Percentiles rank a stretch among this genome's conserved stretches.
These are phyloP conservation scores for Actinopyga echinites DNA, from an alignment of 53 echinoderm and acorn worm species.

Conservation along the genomic window DNA sequence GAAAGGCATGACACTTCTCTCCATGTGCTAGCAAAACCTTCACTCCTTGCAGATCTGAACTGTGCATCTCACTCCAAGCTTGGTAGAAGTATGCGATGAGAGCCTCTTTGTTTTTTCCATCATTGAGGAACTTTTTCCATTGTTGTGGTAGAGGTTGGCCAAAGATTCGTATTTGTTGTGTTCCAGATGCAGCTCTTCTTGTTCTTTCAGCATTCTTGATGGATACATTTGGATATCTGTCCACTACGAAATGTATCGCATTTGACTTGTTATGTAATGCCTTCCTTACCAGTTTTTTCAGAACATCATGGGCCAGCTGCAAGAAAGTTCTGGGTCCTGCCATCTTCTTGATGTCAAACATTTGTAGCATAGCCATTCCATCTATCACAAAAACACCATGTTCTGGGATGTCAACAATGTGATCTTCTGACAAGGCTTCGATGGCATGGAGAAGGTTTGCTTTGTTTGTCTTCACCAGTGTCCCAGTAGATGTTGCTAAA, in stretches of 20 bases:
- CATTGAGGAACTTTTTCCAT: background rate
- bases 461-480: slow-evolving; percentile 55
- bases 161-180: background rate
- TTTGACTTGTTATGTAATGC: slow-evolving; percentile 13
- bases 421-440: slow-evolving; percentile 3
- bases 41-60: background rate
- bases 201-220: slow-evolving; percentile 51
- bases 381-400: slow-evolving; percentile 51
- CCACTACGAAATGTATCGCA: slow-evolving; percentile 30
- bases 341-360: slow-evolving; percentile 2
- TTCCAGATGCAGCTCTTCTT: slow-evolving; percentile 8
- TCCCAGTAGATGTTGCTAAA: slow-evolving; percentile 32
- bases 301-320: slow-evolving; percentile 5
- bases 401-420: slow-evolving; percentile 5
- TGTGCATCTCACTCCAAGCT: background rate
- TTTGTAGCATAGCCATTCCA: slow-evolving; percentile 58
- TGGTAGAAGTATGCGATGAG: background rate
- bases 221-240: slow-evolving; percentile 32
- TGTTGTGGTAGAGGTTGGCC: slow-evolving; percentile 6
- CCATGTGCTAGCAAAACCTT: background rate
- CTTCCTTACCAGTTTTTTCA: slow-evolving; percentile 9
- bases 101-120: background rate
- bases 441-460: slow-evolving; percentile 50
- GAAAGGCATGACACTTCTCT: background rate
- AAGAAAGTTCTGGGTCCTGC: slow-evolving; percentile 9